These are phyloP conservation scores for Porites lobata DNA, from an alignment of 92 coral and sea anemone genomes.

Conservation along the genomic window DNA sequence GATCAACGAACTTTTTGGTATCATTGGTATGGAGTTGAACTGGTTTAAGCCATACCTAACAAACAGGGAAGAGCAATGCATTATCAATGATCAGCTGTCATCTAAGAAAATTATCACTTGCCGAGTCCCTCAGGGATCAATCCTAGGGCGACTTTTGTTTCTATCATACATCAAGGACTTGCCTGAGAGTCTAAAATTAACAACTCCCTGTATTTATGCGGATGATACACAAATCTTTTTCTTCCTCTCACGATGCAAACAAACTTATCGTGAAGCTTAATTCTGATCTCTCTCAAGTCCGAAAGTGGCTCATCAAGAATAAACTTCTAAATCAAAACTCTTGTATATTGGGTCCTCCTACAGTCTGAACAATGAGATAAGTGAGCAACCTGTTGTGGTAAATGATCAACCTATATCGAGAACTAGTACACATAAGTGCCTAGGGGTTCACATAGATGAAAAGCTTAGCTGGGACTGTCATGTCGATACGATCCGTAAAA, in stretches of 20 bases:
- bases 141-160: neutral
- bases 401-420: too few relatives aligned
- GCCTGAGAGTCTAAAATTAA: neutral
- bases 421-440: neutral
- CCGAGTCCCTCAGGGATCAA: neutral
- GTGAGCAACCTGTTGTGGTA: too few relatives aligned
- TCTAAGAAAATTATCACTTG: neutral
- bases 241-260: neutral
- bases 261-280: too few relatives aligned
- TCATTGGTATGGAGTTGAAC: neutral
- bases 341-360: neutral
- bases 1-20: neutral
- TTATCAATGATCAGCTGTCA: neutral
- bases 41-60: neutral
- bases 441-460: neutral
- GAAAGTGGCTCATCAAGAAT: neutral
- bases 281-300: neutral
- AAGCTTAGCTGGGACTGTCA: too few relatives aligned
- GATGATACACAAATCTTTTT: neutral
- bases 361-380: neutral
- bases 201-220: neutral
- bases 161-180: neutral
- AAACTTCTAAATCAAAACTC: neutral
- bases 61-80: constrained; percentile 13
- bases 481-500: too few relatives aligned